Conservation (phyloP, 2,888 invertebrate genomes). For the Drosophila affinis region DNA sequence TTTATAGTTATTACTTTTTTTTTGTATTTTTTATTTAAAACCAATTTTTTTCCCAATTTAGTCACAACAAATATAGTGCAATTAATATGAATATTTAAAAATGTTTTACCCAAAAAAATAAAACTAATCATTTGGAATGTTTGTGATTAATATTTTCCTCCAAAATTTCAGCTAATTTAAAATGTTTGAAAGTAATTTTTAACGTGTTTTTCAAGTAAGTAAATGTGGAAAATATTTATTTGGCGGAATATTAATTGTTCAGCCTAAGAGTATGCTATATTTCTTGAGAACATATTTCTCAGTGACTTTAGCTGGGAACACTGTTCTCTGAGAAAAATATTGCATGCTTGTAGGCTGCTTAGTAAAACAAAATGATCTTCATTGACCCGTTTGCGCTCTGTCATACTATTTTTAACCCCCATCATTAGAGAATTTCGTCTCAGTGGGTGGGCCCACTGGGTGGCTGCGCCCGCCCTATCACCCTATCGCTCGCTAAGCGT, state of each 20-base stretch:
- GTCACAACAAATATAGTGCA: conserved; percentile 32
- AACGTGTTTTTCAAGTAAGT: conserved; percentile 18
- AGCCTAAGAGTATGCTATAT: background rate
- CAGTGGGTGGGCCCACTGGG: conserved; percentile 45
- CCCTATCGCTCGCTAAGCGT: conserved; percentile 17
- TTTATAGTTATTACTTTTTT: conserved; percentile 7
- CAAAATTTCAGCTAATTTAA: background rate
- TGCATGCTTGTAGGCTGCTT: conserved; percentile 60
- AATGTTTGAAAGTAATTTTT: conserved; percentile 12
- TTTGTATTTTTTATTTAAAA: background rate
- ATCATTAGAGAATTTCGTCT: conserved; percentile 9
- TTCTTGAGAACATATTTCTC: background rate
- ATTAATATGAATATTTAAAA: conserved; percentile 16
- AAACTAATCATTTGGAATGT: conserved; percentile 12
- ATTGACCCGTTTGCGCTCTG: conserved; percentile 8
- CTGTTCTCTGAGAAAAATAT: background rate
- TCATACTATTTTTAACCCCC: background rate
- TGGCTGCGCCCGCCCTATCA: conserved; percentile 16
- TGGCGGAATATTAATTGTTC: background rate
- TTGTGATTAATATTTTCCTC: conserved; percentile 6
- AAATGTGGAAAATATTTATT: background rate
- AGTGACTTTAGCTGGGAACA: conserved; percentile 1
- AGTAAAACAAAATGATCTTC: conserved; percentile 5
- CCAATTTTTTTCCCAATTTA: conserved; percentile 6
- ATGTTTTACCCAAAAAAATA: conserved; percentile 16